Evolutionary conservation across 2,797 vertebrate species (phyloP), one percentile per base, ranked within the genome.

Genomic region (Nyctalus aviator): DNA sequence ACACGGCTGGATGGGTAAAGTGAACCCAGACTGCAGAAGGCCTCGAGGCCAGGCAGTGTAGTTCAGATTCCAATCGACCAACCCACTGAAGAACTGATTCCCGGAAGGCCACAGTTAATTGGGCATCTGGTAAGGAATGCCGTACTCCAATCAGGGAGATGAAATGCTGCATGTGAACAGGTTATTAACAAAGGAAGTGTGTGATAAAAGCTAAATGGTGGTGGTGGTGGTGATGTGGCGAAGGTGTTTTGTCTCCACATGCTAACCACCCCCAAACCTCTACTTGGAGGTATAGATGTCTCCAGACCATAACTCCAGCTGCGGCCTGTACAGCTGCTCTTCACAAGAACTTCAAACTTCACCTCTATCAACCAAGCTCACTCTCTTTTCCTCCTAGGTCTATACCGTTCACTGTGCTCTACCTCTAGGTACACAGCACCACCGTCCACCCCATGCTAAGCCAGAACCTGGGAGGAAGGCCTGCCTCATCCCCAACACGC

Each of bases 181-280:
- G 23, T 11, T 10, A 50, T 15, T 55, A 89, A 85, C 6, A 73
- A 44, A 71, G 37, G 32, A 10, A 92, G 17, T 18, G 75, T 87
- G 64, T 50, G 55, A 83, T 14, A 25, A 87, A 79, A 57, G 53
- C 13, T 81, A 84, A 85, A 64, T 18, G 25, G 12, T 14, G 15
- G 30, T 23, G n/a, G 8, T 59, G 15, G 30, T 14, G n/a, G 8
- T 1, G 15, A 30, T 59, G 20, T n/a, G 14, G n/a, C 1, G 1
- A 14, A 75, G 41, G 41, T 6, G 17, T 35, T 76, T 68, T 84
- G 71, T 48, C 35, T 78, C 30, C n/a, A 57, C 6, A 2, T 27
- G 30, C 72, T 85, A 87, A 57, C 20, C 50, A 21, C 17, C 30
- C 53, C 69, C 41, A 68, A 83, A 64, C 35, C 77, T 90, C 14